A percentile compares a stretch with the other conserved stretches of the same genome.
Conservation (phyloP, 2,888 invertebrate species). For the Torymus tubicola region DNA sequence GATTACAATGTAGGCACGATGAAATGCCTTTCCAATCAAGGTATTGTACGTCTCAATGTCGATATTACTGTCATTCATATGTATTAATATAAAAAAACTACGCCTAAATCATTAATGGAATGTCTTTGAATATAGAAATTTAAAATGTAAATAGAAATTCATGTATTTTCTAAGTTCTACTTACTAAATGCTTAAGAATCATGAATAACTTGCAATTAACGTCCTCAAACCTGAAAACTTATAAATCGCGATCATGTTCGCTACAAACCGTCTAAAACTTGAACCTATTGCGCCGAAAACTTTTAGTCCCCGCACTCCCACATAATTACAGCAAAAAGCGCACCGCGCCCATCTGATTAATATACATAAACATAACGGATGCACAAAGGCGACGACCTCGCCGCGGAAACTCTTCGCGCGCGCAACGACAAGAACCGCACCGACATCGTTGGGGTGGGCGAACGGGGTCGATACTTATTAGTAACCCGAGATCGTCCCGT, state of each 20-base stretch:
- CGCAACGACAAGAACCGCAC: background rate
- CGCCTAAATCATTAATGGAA: no score
- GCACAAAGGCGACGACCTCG: constrained; percentile 32
- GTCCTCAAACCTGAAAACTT: no score
- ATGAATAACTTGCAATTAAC: no score
- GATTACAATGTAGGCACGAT: constrained; percentile 1
- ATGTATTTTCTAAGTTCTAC: no score
- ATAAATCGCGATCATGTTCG: no score
- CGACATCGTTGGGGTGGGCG: background rate
- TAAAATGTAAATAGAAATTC: no score
- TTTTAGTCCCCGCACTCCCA: background rate
- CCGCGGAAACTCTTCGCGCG: no score
- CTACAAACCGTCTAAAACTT: no score
- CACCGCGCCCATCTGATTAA: background rate
- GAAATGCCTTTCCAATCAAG: constrained; percentile 29
- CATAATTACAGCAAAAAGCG: constrained; percentile 2
- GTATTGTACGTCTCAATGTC: background rate
- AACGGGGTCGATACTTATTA: constrained; percentile 68
- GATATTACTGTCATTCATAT: background rate
- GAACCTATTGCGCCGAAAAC: no score
- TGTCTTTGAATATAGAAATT: no score
- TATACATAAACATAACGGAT: constrained; percentile 38
- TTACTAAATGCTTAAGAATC: no score
- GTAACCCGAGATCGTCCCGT: constrained; percentile 71
- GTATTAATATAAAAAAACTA: background rate